Evolutionary conservation across 2,797 vertebrate species (phyloP).

Genomic region (Hippocampus kuda): DNA sequence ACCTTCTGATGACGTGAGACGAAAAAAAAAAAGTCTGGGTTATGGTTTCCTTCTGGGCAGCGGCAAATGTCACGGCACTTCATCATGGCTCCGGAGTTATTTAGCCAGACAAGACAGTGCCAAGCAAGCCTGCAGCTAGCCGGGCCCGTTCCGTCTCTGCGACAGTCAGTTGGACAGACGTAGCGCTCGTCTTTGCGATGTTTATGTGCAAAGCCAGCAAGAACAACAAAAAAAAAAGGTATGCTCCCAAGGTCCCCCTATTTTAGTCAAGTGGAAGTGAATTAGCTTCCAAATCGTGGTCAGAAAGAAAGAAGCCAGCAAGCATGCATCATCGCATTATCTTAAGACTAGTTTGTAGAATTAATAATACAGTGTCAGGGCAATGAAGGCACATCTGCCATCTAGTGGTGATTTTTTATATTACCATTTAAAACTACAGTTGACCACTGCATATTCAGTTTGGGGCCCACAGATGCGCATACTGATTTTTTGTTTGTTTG

Average conservation of each 20-base stretch:
- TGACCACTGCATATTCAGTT: too few species aligned
- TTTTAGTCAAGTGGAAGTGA: not conserved
- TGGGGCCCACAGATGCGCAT: too few species aligned
- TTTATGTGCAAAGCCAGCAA: not conserved
- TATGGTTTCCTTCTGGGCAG: not conserved
- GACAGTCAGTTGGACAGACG: not conserved
- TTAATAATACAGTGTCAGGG: too few species aligned
- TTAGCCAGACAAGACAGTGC: not conserved
- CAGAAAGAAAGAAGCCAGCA: too few species aligned
- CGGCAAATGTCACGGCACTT: not conserved
- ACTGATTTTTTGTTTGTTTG: too few species aligned
- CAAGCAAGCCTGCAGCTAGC: not conserved
- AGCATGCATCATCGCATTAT: too few species aligned
- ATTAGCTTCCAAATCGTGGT: too few species aligned
- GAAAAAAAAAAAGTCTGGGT: not conserved
- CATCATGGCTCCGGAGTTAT: not conserved
- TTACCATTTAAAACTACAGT: too few species aligned
- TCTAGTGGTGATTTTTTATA: too few species aligned
- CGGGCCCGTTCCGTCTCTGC: not conserved
- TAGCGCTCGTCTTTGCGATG: not conserved
- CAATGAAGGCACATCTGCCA: too few species aligned
- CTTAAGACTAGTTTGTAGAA: too few species aligned
- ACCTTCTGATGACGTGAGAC: not conserved
- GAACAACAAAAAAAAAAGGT: fast-evolving
- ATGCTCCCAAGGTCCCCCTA: not conserved